These are phyloP conservation scores for Lophura nycthemera DNA, from an alignment of 2,113 vertebrate species.

Conservation along the genomic window DNA sequence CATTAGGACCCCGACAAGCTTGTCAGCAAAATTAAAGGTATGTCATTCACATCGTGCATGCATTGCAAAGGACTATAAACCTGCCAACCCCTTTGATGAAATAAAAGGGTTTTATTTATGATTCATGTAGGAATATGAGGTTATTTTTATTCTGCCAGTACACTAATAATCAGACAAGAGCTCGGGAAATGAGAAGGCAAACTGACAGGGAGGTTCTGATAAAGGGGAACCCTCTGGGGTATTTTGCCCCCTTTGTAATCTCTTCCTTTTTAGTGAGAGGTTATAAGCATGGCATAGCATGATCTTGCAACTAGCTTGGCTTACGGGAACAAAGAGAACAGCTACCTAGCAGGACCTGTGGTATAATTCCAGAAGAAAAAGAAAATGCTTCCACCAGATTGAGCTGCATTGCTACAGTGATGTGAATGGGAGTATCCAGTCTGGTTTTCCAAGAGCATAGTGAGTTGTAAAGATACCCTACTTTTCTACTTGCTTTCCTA, in stretches of 20 bases:
- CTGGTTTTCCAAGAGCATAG: slow-evolving; percentile 34
- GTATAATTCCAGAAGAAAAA: slow-evolving; percentile 62
- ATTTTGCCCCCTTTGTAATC: slow-evolving; percentile 85
- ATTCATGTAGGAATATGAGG: slow-evolving; percentile 87
- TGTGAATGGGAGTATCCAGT: slow-evolving; percentile 53
- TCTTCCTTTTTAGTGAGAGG: slow-evolving; percentile 76
- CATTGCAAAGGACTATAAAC: slow-evolving; percentile 91
- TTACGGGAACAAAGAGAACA: slow-evolving; percentile 77
- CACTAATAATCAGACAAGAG: slow-evolving; percentile 86
- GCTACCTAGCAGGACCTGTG: slow-evolving; percentile 61
- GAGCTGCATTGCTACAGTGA: slow-evolving; percentile 52
- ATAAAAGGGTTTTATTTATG: slow-evolving; percentile 90
- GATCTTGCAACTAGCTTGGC: slow-evolving; percentile 74
- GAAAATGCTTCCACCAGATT: background rate
- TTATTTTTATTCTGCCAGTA: slow-evolving; percentile 87
- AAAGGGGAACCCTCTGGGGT: slow-evolving; percentile 84
- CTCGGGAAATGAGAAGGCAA: slow-evolving; percentile 82
- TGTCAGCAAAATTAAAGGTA: slow-evolving; percentile 98
- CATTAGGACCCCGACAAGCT: slow-evolving; percentile 87
- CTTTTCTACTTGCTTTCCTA: slow-evolving; percentile 51
- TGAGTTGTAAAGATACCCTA: slow-evolving; percentile 47
- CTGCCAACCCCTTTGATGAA: slow-evolving; percentile 89
- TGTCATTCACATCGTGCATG: slow-evolving; percentile 90
- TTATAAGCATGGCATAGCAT: slow-evolving; percentile 76
- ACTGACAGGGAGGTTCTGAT: slow-evolving; percentile 84